Conservation (phyloP, 1,140 invertebrate species). For the Diprion similis region DNA sequence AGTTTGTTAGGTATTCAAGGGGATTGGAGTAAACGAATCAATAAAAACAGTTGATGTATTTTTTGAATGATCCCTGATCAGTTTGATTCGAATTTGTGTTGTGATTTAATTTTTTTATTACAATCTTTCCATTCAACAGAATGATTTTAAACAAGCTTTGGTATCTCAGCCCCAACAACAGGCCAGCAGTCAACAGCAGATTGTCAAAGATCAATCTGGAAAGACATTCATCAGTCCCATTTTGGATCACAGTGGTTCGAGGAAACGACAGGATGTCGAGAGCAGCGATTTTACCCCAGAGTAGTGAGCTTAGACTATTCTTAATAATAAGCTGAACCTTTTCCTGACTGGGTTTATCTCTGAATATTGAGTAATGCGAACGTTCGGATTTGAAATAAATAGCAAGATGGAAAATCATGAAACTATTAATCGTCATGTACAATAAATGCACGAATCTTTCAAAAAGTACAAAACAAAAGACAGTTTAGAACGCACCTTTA, state of each 20-base stretch:
- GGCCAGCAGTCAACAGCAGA: constrained; percentile 47
- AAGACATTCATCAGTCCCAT: constrained; percentile 69
- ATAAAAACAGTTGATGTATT: no score
- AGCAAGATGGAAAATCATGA: constrained; percentile 22
- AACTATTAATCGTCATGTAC: neutral
- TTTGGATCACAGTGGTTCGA: constrained; percentile 67
- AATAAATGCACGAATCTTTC: no score
- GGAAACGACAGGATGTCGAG: constrained; percentile 67
- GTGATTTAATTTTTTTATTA: no score
- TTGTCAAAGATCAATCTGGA: constrained; percentile 55
- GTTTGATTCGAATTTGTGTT: no score
- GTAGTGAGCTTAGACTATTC: constrained; percentile 50
- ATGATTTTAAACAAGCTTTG: constrained; percentile 56
- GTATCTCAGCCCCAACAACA: constrained; percentile 43
- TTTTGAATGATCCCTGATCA: no score
- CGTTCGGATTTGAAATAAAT: neutral
- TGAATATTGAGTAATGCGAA: no score
- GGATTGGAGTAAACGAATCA: no score
- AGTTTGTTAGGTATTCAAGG: no score
- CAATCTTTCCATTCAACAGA: constrained; percentile 36
- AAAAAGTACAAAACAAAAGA: no score
- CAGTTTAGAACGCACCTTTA: no score
- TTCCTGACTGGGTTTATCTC: constrained; percentile 3
- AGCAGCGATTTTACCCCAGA: constrained; percentile 67
- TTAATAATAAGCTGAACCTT: constrained; percentile 13